These are phyloP conservation scores for Agriopis aurantiaria DNA, from an alignment of 2,888 invertebrate species.

Conservation along the genomic window DNA sequence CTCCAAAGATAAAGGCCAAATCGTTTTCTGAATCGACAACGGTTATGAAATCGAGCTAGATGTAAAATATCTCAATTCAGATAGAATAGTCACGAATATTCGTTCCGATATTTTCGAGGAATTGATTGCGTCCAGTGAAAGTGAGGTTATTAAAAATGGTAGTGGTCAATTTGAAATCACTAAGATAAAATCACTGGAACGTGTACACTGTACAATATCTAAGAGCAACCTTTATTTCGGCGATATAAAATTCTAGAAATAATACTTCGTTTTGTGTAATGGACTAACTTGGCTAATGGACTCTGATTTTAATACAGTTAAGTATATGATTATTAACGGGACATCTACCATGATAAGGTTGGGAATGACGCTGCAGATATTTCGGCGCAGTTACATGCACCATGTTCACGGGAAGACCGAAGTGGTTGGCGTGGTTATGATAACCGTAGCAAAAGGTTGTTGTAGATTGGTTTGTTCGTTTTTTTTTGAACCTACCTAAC, in stretches of 20 bases:
- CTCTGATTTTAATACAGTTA: not conserved
- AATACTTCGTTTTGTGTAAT: not conserved
- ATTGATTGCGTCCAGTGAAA: slow-evolving; percentile 60
- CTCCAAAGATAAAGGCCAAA: slow-evolving; percentile 4
- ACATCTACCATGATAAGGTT: too few species aligned
- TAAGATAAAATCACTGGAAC: slow-evolving; percentile 48
- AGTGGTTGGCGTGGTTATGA: too few species aligned
- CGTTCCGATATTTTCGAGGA: slow-evolving; percentile 45
- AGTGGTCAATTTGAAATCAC: slow-evolving; percentile 48
- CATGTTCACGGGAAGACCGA: too few species aligned
- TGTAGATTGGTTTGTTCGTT: too few species aligned
- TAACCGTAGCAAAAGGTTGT: too few species aligned
- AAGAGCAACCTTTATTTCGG: slow-evolving; percentile 15
- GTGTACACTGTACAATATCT: slow-evolving; percentile 37
- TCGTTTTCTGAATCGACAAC: not conserved
- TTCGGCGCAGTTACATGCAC: too few species aligned
- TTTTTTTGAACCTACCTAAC: too few species aligned
- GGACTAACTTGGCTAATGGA: not conserved
- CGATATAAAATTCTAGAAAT: not conserved
- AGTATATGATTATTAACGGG: too few species aligned
- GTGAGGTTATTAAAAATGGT: slow-evolving; percentile 44
- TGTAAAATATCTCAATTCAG: slow-evolving; percentile 16
- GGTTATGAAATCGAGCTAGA: slow-evolving; percentile 18
- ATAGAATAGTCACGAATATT: slow-evolving; percentile 45
- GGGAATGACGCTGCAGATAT: too few species aligned